A percentile compares a stretch with the other conserved stretches of the same genome.
Conservation (phyloP, 2,888 invertebrate species). For the Macaria notata region DNA sequence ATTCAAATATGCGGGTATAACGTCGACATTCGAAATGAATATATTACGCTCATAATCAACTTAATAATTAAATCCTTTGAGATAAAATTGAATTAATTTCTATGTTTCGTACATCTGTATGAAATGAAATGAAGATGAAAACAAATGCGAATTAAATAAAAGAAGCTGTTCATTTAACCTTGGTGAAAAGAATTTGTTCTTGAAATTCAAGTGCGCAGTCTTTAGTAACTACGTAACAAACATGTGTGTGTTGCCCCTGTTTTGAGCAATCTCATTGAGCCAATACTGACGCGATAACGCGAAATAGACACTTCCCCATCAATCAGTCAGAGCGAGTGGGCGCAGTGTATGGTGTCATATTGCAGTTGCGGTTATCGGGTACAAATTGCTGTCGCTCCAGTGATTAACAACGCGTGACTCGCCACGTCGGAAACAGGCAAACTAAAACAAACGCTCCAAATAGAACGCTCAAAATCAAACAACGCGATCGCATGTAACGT, state of each 20-base stretch:
- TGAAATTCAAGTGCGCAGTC: too few species aligned
- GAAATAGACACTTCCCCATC: conserved; percentile 70
- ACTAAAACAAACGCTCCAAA: conserved; percentile 40
- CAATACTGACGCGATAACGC: conserved; percentile 61
- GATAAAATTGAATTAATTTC: conserved; percentile 26
- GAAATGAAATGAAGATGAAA: conserved; percentile 9
- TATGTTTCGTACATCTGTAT: conserved; percentile 10
- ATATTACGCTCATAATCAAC: conserved; percentile 25
- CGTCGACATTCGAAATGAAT: conserved; percentile 24
- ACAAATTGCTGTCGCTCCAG: conserved; percentile 70
- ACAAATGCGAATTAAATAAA: conserved; percentile 30
- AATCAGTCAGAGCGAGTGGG: conserved; percentile 64
- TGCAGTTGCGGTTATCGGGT: conserved; percentile 72
- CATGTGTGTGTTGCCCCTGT: not conserved
- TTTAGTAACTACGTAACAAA: too few species aligned
- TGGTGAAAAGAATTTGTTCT: too few species aligned
- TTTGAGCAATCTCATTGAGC: conserved; percentile 52
- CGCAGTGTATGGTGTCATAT: conserved; percentile 57
- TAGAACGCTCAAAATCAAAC: conserved; percentile 44
- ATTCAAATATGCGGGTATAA: conserved; percentile 40
- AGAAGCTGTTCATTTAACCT: conserved; percentile 25
- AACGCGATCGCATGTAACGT: conserved; percentile 38
- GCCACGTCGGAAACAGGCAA: conserved; percentile 39
- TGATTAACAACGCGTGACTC: conserved; percentile 60
- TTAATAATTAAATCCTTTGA: conserved; percentile 23